Evolutionary conservation across 1,140 invertebrate genomes (phyloP), one percentile per base, ranked within the genome.

Genomic region (Oreohelix idahoensis): DNA sequence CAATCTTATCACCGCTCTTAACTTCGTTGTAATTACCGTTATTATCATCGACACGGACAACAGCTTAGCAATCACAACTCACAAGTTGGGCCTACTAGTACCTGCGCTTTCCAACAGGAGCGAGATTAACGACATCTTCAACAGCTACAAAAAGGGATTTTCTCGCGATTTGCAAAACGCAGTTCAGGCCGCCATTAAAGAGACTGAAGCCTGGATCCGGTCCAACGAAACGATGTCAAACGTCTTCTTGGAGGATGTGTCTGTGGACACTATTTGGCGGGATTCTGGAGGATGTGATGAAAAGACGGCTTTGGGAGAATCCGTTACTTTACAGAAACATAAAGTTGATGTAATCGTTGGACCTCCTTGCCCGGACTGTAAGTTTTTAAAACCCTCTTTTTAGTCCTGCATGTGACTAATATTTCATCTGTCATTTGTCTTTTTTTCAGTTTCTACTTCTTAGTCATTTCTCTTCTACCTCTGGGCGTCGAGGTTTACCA

Each of bases 241-340:
- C 1, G 1, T 42, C 0, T 42, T 42, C 20, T 5, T 45, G 71
- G 71, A 39, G 5, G 20, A 32, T 1, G 38, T 73, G 36, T 29
- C 36, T 1, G 38, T 73, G 1, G 39, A 39, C 5, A n/a, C 42
- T 13, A 35, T 32, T 2, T 76, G 74, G 74, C 29, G 74, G n/a
- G 74, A 76, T 36, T 35, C 74, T 76, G 74, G 74, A 29, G 45
- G 32, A 5, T 76, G 74, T 23, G 29, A 76, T 49, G 74, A 76
- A 45, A 45, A 51, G 45, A 45, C 13, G 42, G 74, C 45, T 5
- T 45, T 76, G 26, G 74, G 74, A 15, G 74, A 76, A 49, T 45
- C 45, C 8, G 74, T 76, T 23, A 49, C 39, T 4, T 35, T 76
- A 29, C 39, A 76, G 45, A 45, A 49, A 38, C 32, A 51, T 17